Evolutionary conservation across 2,113 vertebrate genomes (phyloP), one percentile per base, ranked within the genome.

Genomic region (Sarotherodon lohbergeri): DNA sequence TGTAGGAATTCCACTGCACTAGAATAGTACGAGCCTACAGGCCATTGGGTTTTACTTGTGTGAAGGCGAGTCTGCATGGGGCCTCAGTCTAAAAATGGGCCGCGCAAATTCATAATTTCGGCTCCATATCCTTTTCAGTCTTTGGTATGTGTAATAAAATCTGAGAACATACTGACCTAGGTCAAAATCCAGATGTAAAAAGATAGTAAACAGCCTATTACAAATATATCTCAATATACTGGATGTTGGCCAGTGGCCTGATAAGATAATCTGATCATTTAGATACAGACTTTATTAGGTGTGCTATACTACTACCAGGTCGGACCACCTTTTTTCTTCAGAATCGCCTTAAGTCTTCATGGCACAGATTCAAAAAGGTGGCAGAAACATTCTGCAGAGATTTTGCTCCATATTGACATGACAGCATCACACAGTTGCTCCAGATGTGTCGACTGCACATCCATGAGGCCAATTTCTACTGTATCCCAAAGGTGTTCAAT

Each of bases 1-100:
- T 90, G 90, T 88, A 90, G 86, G 83, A 93, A 95, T 93, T 90
- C 84, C 79, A 89, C 39, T 3, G 5, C 55, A 82, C 54, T 78
- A 71, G 61, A 91, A 92, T 41, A 91, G 81, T 2, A 81, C 34
- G 56, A 66, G 68, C 43, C 88, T 88, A 73, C 79, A 50, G 84
- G 89, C 54, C 9, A 41, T 10, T 32, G 29, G 66, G 43, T 29
- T 85, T 82, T 86, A 54, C 84, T 48, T 83, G 48, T 84, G 41
- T 85, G 66, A n/a, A 66, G n/a, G 34, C 71, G 52, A 61, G 83
- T 82, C 43, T 48, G 41, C 4, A 66, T 78, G 39, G 1, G 48
- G 22, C 48, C 80, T 80, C 32, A 11, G 68, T 59, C 16, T 83
- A 54, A 88, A 90, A 91, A 50, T 80, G 41, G 10, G 32, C 46